phyloP scores from a whole-genome alignment of 2,888 invertebrate species.

The Phragmatobia fuliginosa region DNA sequence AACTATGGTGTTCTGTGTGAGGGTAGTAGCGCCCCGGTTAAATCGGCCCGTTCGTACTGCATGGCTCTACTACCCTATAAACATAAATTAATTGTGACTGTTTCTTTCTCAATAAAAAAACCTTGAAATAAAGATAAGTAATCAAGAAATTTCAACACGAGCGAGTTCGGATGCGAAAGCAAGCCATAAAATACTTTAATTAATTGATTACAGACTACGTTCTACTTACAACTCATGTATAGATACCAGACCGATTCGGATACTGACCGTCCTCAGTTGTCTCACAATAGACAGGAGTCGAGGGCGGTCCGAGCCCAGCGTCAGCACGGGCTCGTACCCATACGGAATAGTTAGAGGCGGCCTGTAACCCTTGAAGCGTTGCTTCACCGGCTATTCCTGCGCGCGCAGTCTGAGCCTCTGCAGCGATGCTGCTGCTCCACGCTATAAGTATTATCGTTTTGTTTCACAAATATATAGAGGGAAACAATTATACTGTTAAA shows the following conservation, averaged over 20 bases:
- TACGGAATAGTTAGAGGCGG: slow-evolving; percentile 94
- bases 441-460: slow-evolving; percentile 2
- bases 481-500: not conserved
- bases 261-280: slow-evolving; percentile 92
- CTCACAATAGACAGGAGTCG: slow-evolving; percentile 90
- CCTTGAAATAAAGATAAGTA: too few species aligned
- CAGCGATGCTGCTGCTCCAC: slow-evolving; percentile 38
- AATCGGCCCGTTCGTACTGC: too few species aligned
- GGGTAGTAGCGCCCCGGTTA: too few species aligned
- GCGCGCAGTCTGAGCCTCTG: slow-evolving; percentile 42
- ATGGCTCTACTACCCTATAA: too few species aligned
- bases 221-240: not conserved
- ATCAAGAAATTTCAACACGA: too few species aligned
- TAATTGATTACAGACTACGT: not conserved
- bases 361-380: slow-evolving; percentile 90
- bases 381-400: slow-evolving; percentile 62
- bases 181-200: not conserved
- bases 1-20: too few species aligned
- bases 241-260: too few species aligned
- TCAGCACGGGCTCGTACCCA: slow-evolving; percentile 92
- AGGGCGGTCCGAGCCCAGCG: slow-evolving; percentile 92
- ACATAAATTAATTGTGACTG: too few species aligned
- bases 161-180: not conserved
- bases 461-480: not conserved
- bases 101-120: too few species aligned